Base-by-base conservation (phyloP, 2,797 vertebrate genomes). In the Schizopygopsis malacanthus region DNA sequence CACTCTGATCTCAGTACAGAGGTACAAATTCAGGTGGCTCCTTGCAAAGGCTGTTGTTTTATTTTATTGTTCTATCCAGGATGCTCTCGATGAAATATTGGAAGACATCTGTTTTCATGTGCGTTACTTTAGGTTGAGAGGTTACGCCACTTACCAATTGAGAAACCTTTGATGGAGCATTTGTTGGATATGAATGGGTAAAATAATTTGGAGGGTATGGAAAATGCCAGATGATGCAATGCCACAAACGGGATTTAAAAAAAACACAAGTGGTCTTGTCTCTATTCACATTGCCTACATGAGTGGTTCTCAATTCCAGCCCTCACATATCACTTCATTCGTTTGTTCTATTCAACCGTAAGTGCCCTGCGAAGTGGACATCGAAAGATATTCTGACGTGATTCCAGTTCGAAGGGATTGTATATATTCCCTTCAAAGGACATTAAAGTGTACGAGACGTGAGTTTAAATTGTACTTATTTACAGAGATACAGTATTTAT, bases 21-120 rank as follows among this genome's bases (percentile, higher is more conserved):
- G 83, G 47, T 56, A 63, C 78, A 56, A 59, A 70, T 84, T 39
- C 50, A 18, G 47, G 41, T 43, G 13, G 59, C 54, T 81, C 65
- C 69, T 86, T 67, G 16, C 47, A 43, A 76, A 45, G 65, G 39
- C 50, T 33, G 50, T 73, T 81, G 82, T 70, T 82, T 86, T 76
- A 82, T 80, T 85, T 82, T 25, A 76, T 61, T 67, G 65, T 71
- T 84, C n/a, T 47, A 54, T 47, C 59, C 61, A 33, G 76, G 61
- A 69, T 77, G 50, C 83, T 63, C 76, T 85, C 52, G 12, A 33
- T 79, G 79, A 88, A 84, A 88, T 86, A 86, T 54, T 63, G 71
- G 54, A 80, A 77, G 85, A 77, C 75, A 16, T 79, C 33, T 2
- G 52, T 45, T 79, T 85, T 85, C 50, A 79, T 79, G 59, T 79